Percentiles rank a stretch among this genome's conserved stretches.
Conservation (phyloP, 92 coral and sea anemone species). For the Siderastrea radians region DNA sequence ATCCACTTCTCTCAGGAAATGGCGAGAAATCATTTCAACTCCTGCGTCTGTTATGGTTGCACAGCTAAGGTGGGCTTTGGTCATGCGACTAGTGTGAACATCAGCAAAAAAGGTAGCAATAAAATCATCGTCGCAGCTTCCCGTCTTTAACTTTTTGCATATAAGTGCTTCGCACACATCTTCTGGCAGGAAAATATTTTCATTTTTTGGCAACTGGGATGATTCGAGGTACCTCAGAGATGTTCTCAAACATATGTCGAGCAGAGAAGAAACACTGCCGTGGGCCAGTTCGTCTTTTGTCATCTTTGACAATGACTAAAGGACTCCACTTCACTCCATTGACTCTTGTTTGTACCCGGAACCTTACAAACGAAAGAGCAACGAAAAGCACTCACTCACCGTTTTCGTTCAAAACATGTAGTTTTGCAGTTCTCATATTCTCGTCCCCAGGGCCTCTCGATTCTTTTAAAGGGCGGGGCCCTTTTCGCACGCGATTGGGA, state of each 20-base stretch:
- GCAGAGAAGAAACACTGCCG: slow-evolving; percentile 64
- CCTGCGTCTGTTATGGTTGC: slow-evolving; percentile 83
- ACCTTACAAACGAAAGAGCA: background rate
- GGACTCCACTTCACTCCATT: background rate
- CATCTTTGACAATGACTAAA: slow-evolving; percentile 2
- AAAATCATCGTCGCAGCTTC: slow-evolving; percentile 83
- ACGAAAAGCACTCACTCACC: background rate
- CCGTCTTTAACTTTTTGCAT: slow-evolving; percentile 74
- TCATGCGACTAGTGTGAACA: slow-evolving; percentile 80
- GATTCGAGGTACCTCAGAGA: slow-evolving; percentile 81
- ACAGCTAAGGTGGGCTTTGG: slow-evolving; percentile 70
- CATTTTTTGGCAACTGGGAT: slow-evolving; percentile 39
- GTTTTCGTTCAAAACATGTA: background rate
- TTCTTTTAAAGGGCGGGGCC: no score
- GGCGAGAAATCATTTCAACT: slow-evolving; percentile 63
- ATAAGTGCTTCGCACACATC: slow-evolving; percentile 87
- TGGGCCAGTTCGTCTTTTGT: slow-evolving; percentile 21
- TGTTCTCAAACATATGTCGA: slow-evolving; percentile 78
- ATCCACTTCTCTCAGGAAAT: slow-evolving; percentile 85
- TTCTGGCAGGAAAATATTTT: slow-evolving; percentile 80
- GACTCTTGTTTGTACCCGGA: background rate
- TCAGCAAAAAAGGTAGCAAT: slow-evolving; percentile 72
- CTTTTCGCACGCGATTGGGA: no score
- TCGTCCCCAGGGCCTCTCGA: background rate
- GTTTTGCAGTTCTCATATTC: background rate